Evolutionary conservation across 2,797 vertebrate genomes (phyloP), one percentile per base, ranked within the genome.

Genomic region (Enteromius afrohamiltoni): DNA sequence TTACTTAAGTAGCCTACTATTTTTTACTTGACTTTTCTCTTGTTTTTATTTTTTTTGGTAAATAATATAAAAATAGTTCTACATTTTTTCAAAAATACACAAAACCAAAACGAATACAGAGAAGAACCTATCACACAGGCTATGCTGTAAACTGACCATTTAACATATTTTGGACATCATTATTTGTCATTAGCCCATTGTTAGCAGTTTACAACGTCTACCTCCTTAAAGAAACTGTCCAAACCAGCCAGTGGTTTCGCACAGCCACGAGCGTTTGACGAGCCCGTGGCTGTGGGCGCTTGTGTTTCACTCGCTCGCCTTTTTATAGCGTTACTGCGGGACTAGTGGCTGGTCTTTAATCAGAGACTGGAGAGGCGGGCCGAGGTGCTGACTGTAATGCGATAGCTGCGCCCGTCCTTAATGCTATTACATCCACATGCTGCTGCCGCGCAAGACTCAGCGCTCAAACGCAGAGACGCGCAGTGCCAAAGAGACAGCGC

Each of bases 341-440:
- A 80, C 81, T 67, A 80, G 85, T 84, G 89, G 88, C 90, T 93
- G 86, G 89, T 91, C 89, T 93, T 92, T 92, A 93, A 92, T 92
- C 92, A 91, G 92, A 89, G 91, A 89, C 91, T 88, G 89, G 89
- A 87, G 92, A 94, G 93, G 94, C 92, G 94, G 93, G 86, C 89
- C 93, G 91, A 90, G 92, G 89, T 89, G 92, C 90, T 88, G 93
- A 89, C 92, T 92, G 93, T 94, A 92, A 93, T 92, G 91, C 92
- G 94, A 94, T 91, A 89, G 94, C 87, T 86, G 93, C 87, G 90
- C 91, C 82, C 91, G 93, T 86, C 90, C 91, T 83, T 88, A 70
- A 89, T 87, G 88, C 88, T 85, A 88, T 93, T 91, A 91, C 92
- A 86, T 86, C 82, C 85, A 81, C 86, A 81, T 79, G 62, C 85